Evolutionary conservation across 2,797 vertebrate species (phyloP), one percentile per base, ranked within the genome.

Genomic region (Brachyalestes nurse): DNA sequence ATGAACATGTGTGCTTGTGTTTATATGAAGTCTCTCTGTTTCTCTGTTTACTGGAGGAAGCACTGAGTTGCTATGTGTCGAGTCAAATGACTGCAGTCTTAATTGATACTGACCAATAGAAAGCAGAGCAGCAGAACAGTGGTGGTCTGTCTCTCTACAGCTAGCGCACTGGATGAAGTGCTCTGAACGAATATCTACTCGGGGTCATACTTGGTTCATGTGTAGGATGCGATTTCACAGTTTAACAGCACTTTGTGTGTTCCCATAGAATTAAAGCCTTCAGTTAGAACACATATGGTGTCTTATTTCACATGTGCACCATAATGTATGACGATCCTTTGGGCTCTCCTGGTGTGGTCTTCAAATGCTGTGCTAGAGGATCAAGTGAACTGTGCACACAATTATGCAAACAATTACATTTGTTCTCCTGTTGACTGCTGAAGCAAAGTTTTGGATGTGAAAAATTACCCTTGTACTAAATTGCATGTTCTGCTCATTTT

Each of bases 1-100:
- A 12, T 73, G 16, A 73, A 77, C 5, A 17, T 64, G 65, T 70
- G 51, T 61, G 2, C 38, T 17, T 81, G 53, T 75, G 66, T 65
- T 38, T 61, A 14, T 25, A 23, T 25, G 17, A 67, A 19, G 21
- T n/a, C 19, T 49, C 17, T 71, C 9, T 16, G 23, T 49, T 61
- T 17, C 67, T 47, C 45, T 1, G 45, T 51, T 78, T 71, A 53
- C 51, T 53, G 77, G 4, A 34, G 3, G 25, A 23, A 25, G 42
- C 57, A 10, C 49, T 72, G 25, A 25, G n/a, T 45, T 77, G 75
- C 4, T 57, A 45, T 49, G 55, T 71, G 23, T 42, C 16, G 12
- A 60, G 61, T 73, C 34, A 51, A n/a, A 60, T n/a, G 25, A 40
- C 5, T 61, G n/a, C 40, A 58, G 75, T 13, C n/a, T 47, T 74